phyloP scores from a whole-genome alignment of 1,140 invertebrate species.

The Pogonognathellus flavescens region DNA sequence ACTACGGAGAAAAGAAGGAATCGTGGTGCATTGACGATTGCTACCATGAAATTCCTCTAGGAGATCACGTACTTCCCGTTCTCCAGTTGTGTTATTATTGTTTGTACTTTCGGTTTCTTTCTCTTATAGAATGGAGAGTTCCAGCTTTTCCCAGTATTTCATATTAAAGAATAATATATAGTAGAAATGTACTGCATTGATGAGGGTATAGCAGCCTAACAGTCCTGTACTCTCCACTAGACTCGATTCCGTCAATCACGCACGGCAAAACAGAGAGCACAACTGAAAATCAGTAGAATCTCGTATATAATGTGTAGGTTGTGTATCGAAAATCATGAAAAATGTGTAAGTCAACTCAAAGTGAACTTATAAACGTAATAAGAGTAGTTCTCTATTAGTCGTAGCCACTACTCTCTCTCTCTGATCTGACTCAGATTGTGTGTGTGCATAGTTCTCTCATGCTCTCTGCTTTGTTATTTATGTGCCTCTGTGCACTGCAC shows the following conservation, averaged over 20 bases:
- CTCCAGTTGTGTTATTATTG: conserved; percentile 21
- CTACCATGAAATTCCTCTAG: conserved; percentile 35
- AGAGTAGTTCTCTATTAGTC: no score
- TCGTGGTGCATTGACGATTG: background rate
- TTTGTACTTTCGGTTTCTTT: conserved; percentile 20
- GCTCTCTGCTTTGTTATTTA: no score
- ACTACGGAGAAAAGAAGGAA: background rate
- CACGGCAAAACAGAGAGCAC: conserved; percentile 1
- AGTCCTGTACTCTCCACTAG: background rate
- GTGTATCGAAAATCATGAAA: no score
- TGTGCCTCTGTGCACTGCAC: no score
- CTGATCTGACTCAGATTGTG: no score
- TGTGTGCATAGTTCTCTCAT: no score
- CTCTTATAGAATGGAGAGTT: background rate
- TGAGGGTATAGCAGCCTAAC: background rate
- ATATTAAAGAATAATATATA: background rate
- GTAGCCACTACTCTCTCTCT: no score
- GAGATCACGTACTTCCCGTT: conserved; percentile 51
- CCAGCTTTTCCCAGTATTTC: background rate
- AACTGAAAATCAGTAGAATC: conserved; percentile 7
- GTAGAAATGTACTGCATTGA: background rate
- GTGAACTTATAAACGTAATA: no score
- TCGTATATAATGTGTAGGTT: no score
- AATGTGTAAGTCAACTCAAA: no score
- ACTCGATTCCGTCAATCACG: conserved; percentile 20